Base-by-base conservation (phyloP, 2,797 vertebrate species). In the Streptopelia turtur region DNA sequence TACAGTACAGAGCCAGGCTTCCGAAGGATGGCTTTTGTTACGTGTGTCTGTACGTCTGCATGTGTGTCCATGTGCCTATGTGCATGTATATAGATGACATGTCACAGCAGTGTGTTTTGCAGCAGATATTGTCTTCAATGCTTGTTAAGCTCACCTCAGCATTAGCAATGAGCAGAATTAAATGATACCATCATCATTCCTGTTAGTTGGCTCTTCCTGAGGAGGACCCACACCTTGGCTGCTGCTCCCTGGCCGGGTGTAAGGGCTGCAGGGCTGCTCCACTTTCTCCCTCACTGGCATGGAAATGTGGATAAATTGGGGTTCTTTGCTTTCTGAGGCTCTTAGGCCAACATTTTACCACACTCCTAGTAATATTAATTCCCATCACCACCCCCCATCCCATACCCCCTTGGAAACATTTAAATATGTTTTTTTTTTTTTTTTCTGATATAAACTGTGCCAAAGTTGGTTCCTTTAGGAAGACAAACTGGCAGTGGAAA, bases 51-150 rank as follows among this genome's bases (percentile, higher is more conserved):
- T 30, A 11, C 1, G 0, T 33, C 33, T 9, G 41, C 70, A 45
- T 1, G 0, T 1, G 0, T 21, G 56, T 28, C 61, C 1, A 0
- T 12, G 41, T 71, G 41, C 66, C 35, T 11, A 0, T 3, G 33
- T 0, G 0, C 5, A 2, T 0, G 0, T 16, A 5, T 7, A 21
- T 4, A 33, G 43, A 35, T 0, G 3, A 18, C 49, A 52, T 43
- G 35, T 45, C 64, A 37, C 5, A 28, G 82, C 68, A 35, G 47
- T 13, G 3, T 2, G 3, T 25, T 63, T 27, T 49, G 41, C 79
- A 57, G 31, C 2, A 28, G 47, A 10, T 74, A 35, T 14, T 1
- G 3, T 56, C 57, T 63, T 52, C 76, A 0, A 1, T 12, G 33
- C 56, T 60, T 57, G 20, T 56, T 64, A 3, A 57, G 49, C 43